Evolutionary conservation across 2,797 vertebrate genomes (phyloP).

Genomic region (Amniataba percoides): DNA sequence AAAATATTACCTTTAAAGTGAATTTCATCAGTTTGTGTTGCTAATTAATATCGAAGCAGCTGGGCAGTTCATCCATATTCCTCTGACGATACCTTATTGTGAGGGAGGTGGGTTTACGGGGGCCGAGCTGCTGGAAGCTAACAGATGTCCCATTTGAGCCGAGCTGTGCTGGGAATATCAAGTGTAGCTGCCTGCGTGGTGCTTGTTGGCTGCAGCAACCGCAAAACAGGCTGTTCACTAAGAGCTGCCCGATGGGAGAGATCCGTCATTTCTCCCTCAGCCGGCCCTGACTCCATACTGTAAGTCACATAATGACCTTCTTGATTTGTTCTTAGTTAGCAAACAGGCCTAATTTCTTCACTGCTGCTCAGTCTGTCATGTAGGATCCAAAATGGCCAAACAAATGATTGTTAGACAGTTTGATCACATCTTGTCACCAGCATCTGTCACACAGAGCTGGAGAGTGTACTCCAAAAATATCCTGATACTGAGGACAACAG

Average conservation of each 20-base stretch:
- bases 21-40: constrained; percentile 42
- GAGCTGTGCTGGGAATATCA: constrained; percentile 76
- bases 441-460: not conserved
- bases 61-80: constrained; percentile 59
- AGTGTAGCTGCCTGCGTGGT: constrained; percentile 59
- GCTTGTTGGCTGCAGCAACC: constrained; percentile 64
- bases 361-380: not conserved
- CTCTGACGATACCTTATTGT: constrained; percentile 53
- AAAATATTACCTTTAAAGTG: constrained; percentile 27
- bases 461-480: too few species aligned
- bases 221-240: constrained; percentile 66
- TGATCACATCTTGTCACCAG: not conserved
- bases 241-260: constrained; percentile 60
- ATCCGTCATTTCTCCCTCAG: constrained; percentile 42
- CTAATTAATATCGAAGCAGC: constrained; percentile 68
- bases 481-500: too few species aligned
- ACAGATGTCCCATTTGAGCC: constrained; percentile 79
- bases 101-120: constrained; percentile 61
- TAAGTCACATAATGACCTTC: constrained; percentile 26
- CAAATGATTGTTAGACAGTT: not conserved
- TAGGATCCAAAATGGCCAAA: not conserved
- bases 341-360: too few species aligned
- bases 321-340: not conserved
- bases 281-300: constrained; percentile 17
- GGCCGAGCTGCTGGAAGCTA: constrained; percentile 67